These are phyloP conservation scores for Pterocles gutturalis DNA, from an alignment of 2,113 vertebrate species.

Conservation along the genomic window DNA sequence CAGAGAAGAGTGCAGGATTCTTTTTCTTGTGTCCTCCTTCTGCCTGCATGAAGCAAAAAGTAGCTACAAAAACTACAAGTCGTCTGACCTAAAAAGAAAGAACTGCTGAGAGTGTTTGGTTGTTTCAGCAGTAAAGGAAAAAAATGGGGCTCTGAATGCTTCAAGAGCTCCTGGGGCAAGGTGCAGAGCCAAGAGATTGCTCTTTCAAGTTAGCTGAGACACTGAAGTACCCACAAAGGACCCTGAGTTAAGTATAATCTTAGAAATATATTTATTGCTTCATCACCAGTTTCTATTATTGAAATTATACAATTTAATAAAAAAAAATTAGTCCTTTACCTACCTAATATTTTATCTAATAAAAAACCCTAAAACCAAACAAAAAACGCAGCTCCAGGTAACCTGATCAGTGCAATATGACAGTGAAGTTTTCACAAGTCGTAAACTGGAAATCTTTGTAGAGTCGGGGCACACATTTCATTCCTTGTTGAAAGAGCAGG, in stretches of 20 bases:
- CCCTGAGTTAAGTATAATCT: not conserved
- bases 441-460: not conserved
- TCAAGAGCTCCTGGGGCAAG: not conserved
- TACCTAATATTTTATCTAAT: not conserved
- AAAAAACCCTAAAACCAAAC: not conserved
- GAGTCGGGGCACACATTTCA: not conserved
- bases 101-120: not conserved
- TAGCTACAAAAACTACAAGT: not conserved
- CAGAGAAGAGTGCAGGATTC: fast-evolving
- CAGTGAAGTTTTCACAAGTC: not conserved
- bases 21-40: not conserved
- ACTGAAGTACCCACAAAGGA: not conserved
- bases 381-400: not conserved
- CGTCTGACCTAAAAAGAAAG: not conserved
- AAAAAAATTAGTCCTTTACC: not conserved
- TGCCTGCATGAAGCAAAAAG: not conserved
- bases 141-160: not conserved
- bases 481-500: not conserved
- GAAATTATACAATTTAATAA: not conserved
- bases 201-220: not conserved
- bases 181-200: not conserved
- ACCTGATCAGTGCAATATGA: not conserved
- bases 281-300: not conserved
- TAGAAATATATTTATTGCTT: not conserved
- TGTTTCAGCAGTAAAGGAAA: not conserved